Evolutionary conservation across 2,888 invertebrate genomes (phyloP).

Genomic region (Polydesmus complanatus): DNA sequence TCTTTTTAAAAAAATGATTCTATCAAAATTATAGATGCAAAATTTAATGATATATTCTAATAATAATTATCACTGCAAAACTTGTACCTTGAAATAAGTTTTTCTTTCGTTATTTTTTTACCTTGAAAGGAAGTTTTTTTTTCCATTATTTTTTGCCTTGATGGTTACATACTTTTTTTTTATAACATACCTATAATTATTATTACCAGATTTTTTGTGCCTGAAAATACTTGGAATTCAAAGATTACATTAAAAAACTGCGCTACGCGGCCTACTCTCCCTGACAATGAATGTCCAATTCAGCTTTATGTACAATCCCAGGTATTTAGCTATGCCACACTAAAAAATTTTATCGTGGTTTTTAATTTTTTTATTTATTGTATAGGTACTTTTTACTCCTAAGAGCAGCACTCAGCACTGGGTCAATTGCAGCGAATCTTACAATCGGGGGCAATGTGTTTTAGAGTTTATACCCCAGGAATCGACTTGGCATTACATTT

Average conservation of each 20-base stretch:
- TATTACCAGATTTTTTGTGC: slow-evolving; percentile 24
- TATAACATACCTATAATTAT: too few relatives aligned
- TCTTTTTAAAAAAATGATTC: too few relatives aligned
- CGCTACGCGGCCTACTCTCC: slow-evolving; percentile 8
- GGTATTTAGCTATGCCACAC: too few relatives aligned
- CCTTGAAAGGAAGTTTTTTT: not conserved
- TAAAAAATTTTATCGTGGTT: too few relatives aligned
- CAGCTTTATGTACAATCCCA: slow-evolving; percentile 13
- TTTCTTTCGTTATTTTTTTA: too few relatives aligned
- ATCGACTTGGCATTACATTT: slow-evolving; percentile 23
- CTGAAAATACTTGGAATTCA: slow-evolving; percentile 23
- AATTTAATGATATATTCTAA: too few relatives aligned
- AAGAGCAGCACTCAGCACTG: not conserved
- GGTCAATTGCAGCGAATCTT: slow-evolving; percentile 16
- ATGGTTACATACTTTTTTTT: not conserved
- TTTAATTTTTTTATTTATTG: too few relatives aligned
- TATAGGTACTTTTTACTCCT: not conserved
- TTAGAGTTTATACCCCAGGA: slow-evolving; percentile 24
- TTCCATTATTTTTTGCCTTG: not conserved
- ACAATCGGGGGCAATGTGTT: slow-evolving; percentile 23
- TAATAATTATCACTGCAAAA: too few relatives aligned
- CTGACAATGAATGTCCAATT: slow-evolving; percentile 19
- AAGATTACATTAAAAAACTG: slow-evolving; percentile 21
- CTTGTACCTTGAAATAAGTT: too few relatives aligned
- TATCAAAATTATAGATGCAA: too few relatives aligned